Evolutionary conservation across 2,797 vertebrate genomes (phyloP), one percentile per base, ranked within the genome.

Genomic region (Chloroceryle amazona): DNA sequence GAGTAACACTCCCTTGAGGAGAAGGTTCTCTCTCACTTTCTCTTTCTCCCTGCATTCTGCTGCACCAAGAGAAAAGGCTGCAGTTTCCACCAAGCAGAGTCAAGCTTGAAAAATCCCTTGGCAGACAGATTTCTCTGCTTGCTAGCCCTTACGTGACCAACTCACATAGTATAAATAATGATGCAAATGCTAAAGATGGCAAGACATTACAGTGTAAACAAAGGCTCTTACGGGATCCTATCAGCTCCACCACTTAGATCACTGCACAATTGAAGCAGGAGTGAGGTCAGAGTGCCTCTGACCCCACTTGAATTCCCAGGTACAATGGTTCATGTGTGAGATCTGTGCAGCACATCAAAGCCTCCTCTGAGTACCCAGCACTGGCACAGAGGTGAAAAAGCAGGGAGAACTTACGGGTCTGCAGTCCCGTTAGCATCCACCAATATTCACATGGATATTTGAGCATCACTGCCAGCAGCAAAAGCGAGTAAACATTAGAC

Each of bases 111-210:
- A 91, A 88, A 94, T 66, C 55, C 42, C 55, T 82, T 31, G 25
- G 70, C 58, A 95, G 51, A 22, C n/a, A 91, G 52, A 65, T 88
- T 82, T 90, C 63, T 80, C 85, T 76, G 44, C 80, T 90, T 88
- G 80, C 60, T 67, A 47, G 51, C 67, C 70, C 66, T 95, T 89
- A 54, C 61, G 63, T 92, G 90, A 90, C 90, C 94, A 95, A 71
- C 41, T 85, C 75, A 42, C 44, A 79, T 3, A 89, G 63, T 35
- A 67, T 46, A 90, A 94, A 81, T 63, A 76, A 90, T 90, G 70
- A 92, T 93, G 82, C 71, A 93, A 70, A 84, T 76, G 62, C 72
- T 95, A 81, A 94, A 94, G 88, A 91, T 54, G 82, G 82, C 31
- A 93, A 89, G 85, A 57, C 9, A 62, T 47, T 47, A 79, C 41